These are phyloP conservation scores for Marcusenius ussheri DNA, from an alignment of 2,113 vertebrate genomes.

Conservation along the genomic window DNA sequence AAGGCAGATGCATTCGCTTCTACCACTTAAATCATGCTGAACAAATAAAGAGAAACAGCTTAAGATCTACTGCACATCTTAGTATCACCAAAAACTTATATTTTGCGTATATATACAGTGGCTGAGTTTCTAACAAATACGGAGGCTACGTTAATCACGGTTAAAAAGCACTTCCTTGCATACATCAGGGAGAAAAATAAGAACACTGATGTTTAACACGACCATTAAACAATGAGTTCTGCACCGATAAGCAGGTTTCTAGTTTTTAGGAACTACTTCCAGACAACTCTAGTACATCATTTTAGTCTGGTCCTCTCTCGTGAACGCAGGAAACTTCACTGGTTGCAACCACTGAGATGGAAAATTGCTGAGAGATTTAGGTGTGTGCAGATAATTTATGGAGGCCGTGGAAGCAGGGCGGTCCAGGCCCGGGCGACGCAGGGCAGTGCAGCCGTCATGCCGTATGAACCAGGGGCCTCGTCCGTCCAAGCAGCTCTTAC, in stretches of 20 bases:
- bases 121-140: background rate
- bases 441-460: background rate
- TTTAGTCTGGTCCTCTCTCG: background rate
- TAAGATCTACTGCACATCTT: background rate
- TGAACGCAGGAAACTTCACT: background rate
- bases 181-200: background rate
- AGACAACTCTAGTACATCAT: background rate
- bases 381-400: background rate
- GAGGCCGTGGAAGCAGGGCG: background rate
- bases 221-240: background rate
- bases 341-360: background rate
- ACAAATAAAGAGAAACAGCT: background rate
- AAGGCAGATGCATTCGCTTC: background rate
- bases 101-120: background rate
- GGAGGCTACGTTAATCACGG: background rate
- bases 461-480: background rate
- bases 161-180: background rate
- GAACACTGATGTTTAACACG: background rate
- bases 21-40: background rate
- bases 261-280: background rate
- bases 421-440: background rate
- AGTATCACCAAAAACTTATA: background rate
- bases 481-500: background rate
- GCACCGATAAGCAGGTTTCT: background rate
- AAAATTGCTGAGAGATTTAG: background rate